phyloP scores from a whole-genome alignment of 2,797 vertebrate species.

The Paguma larvata region DNA sequence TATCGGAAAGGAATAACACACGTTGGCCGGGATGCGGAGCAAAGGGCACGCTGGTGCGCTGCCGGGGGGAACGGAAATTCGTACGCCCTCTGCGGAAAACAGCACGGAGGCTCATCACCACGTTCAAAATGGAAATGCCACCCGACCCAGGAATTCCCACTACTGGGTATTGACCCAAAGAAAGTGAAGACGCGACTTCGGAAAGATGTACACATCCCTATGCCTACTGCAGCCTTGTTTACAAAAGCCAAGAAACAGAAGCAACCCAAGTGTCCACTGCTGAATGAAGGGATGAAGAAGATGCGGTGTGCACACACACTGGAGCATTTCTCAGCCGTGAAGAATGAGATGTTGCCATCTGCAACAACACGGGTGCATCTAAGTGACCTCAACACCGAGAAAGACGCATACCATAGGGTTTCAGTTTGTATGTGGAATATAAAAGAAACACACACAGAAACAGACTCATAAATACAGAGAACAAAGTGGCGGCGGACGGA shows the following conservation, averaged over 20 bases:
- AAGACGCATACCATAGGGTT: background rate
- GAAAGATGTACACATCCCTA: background rate
- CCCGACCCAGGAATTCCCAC: background rate
- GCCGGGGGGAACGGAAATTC: background rate
- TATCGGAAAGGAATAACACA: background rate
- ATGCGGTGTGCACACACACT: rapidly evolving
- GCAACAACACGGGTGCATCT: background rate
- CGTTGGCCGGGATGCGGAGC: background rate
- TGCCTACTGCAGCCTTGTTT: background rate
- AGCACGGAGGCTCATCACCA: background rate
- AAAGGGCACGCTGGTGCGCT: background rate
- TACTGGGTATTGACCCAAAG: background rate
- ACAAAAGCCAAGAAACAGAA: background rate
- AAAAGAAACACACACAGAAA: background rate
- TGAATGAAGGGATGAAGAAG: background rate
- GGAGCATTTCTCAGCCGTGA: background rate
- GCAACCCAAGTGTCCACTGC: background rate
- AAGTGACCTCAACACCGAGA: background rate
- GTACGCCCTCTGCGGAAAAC: background rate
- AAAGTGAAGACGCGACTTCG: background rate
- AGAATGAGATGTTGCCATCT: background rate
- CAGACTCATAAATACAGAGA: background rate
- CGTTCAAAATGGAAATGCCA: background rate
- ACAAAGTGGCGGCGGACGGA: background rate
- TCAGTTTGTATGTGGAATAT: background rate